phyloP scores from a whole-genome alignment of 1,140 invertebrate genomes.

The Argopecten irradians region DNA sequence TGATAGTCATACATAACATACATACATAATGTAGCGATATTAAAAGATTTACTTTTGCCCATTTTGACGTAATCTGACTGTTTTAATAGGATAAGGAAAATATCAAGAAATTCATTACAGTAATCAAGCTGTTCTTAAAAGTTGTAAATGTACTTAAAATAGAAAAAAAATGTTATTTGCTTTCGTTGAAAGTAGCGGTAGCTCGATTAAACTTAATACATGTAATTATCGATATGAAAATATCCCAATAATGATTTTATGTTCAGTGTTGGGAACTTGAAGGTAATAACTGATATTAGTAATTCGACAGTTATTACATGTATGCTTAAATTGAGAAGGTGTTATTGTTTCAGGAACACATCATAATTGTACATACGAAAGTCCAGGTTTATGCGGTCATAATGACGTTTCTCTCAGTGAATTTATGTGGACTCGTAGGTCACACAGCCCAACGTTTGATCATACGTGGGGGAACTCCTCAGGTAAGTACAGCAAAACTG shows the following conservation, averaged over 20 bases:
- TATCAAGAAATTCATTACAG: neutral
- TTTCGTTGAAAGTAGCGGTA: too few relatives aligned
- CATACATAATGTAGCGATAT: neutral
- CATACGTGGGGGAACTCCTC: neutral
- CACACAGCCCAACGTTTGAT: neutral
- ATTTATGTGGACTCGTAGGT: neutral
- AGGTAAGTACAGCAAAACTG: too few relatives aligned
- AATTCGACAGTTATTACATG: too few relatives aligned
- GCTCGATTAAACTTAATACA: too few relatives aligned
- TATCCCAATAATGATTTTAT: too few relatives aligned
- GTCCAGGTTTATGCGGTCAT: neutral
- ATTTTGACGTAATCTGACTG: neutral
- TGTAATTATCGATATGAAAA: too few relatives aligned
- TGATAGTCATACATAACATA: neutral
- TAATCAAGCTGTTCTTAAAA: neutral
- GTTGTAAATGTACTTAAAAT: too few relatives aligned
- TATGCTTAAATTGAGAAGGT: too few relatives aligned
- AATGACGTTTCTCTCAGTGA: neutral
- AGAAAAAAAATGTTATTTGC: too few relatives aligned
- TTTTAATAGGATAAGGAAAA: too few relatives aligned
- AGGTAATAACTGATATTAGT: too few relatives aligned
- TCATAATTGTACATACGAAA: neutral
- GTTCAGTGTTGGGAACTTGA: too few relatives aligned
- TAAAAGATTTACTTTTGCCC: neutral
- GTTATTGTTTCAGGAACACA: neutral